Base-by-base conservation (phyloP, 2,797 vertebrate genomes). In the Hippocampus kuda region DNA sequence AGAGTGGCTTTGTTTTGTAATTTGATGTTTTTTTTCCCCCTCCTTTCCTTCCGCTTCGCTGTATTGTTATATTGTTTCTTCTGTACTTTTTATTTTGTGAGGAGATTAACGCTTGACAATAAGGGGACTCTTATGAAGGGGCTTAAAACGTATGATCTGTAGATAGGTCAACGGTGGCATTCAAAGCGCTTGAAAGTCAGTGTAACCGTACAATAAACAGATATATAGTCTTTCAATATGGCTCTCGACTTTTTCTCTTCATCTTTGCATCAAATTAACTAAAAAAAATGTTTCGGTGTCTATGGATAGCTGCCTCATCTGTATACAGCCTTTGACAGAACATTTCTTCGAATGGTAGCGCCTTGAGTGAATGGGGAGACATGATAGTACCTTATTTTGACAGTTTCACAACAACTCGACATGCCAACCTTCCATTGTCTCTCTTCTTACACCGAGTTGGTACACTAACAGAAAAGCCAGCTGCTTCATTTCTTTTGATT, bases 21-120 rank as follows among this genome's bases (percentile, higher is more conserved):
- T 65, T 65, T 65, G n/a, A 46, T 49, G 63, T 24, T 51, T 24
- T 41, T 49, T 26, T 27, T 10, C 26, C 44, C 9, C 30, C 27
- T 54, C 51, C 18, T 67, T 67, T 67, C 48, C 48, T 67, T 53
- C 66, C 63, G 44, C 59, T 22, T 38, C 6, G 20, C 18, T 61
- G 38, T 61, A 65, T 48, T 65, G 63, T 65, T 65, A 26, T 48
- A 65, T 65, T 65, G 63, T 65, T 65, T 34, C 20, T 51, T 53
- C 49, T 54, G 51, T 8, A 51, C 27, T n/a, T 66, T 69, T 66
- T 26, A 65, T 46, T 65, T 65, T 46, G n/a, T 65, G 13, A 46
- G 11, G 62, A 46, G 62, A 44, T 65, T 59, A 27, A 13, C 57
- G 30, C 57, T 59, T 61, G 4, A 34, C 59, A 61, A 61, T 61